A percentile compares a stretch with the other conserved stretches of the same genome.
These are phyloP conservation scores for Pseudococcus longispinus DNA, from an alignment of 2,888 invertebrate genomes.

Conservation along the genomic window DNA sequence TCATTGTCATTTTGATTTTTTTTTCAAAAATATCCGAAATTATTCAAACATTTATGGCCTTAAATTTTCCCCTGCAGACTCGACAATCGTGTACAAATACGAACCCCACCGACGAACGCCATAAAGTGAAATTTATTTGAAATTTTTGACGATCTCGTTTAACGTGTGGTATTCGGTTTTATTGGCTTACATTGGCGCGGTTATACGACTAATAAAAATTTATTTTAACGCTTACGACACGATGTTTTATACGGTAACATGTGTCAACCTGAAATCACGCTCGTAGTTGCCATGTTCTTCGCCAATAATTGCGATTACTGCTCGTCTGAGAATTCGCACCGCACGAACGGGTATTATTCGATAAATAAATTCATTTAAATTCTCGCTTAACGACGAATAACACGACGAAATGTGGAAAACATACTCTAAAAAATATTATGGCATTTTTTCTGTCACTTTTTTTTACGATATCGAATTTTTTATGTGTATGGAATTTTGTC, in stretches of 20 bases:
- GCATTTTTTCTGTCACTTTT: neutral
- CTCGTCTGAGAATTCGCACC: neutral
- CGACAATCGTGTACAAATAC: neutral
- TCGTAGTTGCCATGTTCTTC: neutral
- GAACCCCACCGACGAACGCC: neutral
- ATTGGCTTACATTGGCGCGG: neutral
- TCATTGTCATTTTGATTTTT: no score
- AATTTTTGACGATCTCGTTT: conserved; percentile 1
- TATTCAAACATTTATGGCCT: no score
- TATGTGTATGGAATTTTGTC: neutral
- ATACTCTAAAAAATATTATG: neutral
- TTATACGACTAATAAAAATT: conserved; percentile 10
- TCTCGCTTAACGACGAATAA: neutral
- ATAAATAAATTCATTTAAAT: neutral
- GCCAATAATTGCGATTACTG: conserved; percentile 4
- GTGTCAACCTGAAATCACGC: neutral
- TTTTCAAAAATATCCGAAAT: no score
- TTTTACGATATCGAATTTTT: conserved; percentile 3
- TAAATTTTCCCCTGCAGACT: neutral
- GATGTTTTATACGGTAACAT: neutral
- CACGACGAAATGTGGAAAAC: neutral
- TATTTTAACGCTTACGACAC: conserved; percentile 12
- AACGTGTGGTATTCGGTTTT: neutral
- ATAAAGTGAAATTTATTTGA: neutral
- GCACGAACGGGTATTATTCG: neutral